Evolutionary conservation across 2,113 vertebrate genomes (phyloP).

Genomic region (Myodes glareolus): DNA sequence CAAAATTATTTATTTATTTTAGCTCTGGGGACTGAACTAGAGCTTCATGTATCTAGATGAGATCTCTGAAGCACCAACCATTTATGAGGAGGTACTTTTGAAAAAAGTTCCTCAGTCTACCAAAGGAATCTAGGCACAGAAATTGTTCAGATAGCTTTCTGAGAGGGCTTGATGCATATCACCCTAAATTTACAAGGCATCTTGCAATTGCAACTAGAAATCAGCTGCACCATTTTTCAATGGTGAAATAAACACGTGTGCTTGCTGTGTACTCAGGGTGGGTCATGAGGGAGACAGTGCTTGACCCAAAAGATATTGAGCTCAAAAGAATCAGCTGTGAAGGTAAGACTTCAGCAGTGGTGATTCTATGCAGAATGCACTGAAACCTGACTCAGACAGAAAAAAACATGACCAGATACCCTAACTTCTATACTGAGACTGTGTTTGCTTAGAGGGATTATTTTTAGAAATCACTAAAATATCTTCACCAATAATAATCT

Average conservation of each 20-base stretch:
- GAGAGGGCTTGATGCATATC: background rate
- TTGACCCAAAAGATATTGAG: background rate
- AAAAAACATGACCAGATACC: background rate
- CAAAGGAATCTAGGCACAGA: no score
- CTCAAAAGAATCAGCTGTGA: background rate
- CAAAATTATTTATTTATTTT: no score
- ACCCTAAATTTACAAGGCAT: background rate
- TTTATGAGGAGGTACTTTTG: background rate
- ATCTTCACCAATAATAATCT: background rate
- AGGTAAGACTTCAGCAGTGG: background rate
- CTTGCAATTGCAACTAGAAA: background rate
- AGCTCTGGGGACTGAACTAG: no score
- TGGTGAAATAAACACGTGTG: background rate
- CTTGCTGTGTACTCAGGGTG: background rate
- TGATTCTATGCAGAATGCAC: background rate
- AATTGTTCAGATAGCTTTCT: background rate
- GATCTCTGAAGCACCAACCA: background rate
- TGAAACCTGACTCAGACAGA: background rate
- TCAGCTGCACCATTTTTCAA: background rate
- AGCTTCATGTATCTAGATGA: background rate
- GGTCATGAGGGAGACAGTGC: background rate
- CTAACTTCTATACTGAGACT: background rate
- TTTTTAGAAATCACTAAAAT: background rate
- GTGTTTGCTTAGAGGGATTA: background rate
- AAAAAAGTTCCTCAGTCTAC: background rate